Base-by-base conservation (phyloP, 2,797 vertebrate genomes). In the Liparis tanakae region DNA sequence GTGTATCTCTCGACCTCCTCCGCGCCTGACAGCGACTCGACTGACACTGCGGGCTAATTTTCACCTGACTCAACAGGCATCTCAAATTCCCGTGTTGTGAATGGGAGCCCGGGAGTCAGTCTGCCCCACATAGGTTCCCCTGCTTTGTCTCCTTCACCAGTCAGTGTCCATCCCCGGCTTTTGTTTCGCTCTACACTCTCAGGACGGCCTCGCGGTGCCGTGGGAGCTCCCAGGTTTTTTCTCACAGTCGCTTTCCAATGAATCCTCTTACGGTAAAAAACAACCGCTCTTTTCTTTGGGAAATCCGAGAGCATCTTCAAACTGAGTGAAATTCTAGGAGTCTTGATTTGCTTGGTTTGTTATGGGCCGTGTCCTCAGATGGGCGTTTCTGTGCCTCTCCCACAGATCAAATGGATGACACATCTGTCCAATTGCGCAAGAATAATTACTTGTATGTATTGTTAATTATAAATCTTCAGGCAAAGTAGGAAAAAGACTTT, bases 101-200 rank as follows among this genome's bases (percentile, higher is more conserved):
- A 80, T 74, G 53, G 84, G 63, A 75, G 61, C 58, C 62, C 17
- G 0, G 65, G 34, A 67, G 51, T 36, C 33, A 5, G 70, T 58
- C 56, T 74, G 80, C 75, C 61, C 34, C 90, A 92, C 85, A 83
- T 90, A 90, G 79, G 67, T 88, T 70, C 58, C 58, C 73, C 73
- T 58, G 59, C 74, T 62, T 70, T 61, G 70, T 78, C 25, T 81
- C 74, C 80, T 81, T 82, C 74, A 50, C 1, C 7, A 84, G 78
- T 74, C 78, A 78, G 48, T 74, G 78, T 81, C 74, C 70, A 74
- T 85, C 78, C 77, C 67, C 58, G 44, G 10, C 77, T 70, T 84
- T 89, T 89, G 85, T 92, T 67, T 53, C 3, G 8, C 36, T 79
- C 48, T 70, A 6, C 30, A 30, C 41, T 68, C 66, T 69, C 59